Evolutionary conservation across 1,140 invertebrate genomes (phyloP).

Genomic region (Drosophila cardini): DNA sequence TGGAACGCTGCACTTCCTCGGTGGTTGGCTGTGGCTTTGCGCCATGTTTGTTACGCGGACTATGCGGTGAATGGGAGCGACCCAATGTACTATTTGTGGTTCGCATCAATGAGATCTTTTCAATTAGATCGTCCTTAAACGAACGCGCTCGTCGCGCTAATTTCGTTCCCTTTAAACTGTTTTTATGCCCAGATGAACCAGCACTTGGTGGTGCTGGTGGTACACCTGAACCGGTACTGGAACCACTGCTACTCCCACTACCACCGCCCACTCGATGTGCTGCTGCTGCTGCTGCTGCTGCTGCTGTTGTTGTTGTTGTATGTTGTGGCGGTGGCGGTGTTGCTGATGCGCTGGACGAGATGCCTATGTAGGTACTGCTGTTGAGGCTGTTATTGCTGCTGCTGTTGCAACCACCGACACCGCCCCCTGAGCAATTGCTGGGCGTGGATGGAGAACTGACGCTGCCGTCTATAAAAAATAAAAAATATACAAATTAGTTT

Average conservation of each 20-base stretch:
- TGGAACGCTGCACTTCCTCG: conserved; percentile 86
- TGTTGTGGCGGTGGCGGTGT: conserved; percentile 49
- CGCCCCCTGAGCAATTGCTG: conserved; percentile 61
- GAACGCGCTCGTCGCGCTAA: conserved; percentile 93
- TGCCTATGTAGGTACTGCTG: conserved; percentile 47
- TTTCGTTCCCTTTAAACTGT: conserved; percentile 90
- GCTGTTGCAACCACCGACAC: conserved; percentile 43
- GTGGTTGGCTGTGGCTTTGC: conserved; percentile 84
- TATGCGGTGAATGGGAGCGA: conserved; percentile 87
- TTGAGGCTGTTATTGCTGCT: conserved; percentile 62
- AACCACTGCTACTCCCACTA: too few species aligned
- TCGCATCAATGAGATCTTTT: conserved; percentile 94
- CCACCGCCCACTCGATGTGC: neutral
- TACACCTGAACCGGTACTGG: conserved; percentile 19
- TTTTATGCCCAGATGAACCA: conserved; percentile 86
- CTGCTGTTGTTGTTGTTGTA: conserved; percentile 13
- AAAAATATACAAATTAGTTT: neutral
- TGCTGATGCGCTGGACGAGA: conserved; percentile 38
- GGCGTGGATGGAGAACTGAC: conserved; percentile 84
- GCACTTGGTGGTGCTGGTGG: conserved; percentile 67
- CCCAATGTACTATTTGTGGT: conserved; percentile 84
- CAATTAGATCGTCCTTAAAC: conserved; percentile 96
- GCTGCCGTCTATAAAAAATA: conserved; percentile 68
- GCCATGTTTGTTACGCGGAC: conserved; percentile 86
- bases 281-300: conserved; percentile 42